Evolutionary conservation across 2,888 invertebrate genomes (phyloP).

Genomic region (Quadroppia sp.): DNA sequence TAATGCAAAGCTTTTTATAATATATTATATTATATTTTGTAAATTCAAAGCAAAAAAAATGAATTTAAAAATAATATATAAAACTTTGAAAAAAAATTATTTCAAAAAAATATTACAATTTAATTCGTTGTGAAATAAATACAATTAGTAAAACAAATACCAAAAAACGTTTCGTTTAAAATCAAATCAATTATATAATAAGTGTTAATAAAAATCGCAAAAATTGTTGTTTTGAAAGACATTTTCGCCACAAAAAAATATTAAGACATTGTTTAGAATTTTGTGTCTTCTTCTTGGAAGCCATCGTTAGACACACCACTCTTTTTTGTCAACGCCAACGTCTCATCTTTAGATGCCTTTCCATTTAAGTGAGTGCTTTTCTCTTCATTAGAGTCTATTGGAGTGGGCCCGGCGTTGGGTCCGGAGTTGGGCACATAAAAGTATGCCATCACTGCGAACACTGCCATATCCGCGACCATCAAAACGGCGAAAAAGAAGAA

Average conservation of each 20-base stretch:
- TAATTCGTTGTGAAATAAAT: too few species aligned
- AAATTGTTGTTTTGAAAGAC: neutral
- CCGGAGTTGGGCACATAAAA: constrained; percentile 60
- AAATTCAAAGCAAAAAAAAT: neutral
- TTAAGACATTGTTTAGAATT: neutral
- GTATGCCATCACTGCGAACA: constrained; percentile 74
- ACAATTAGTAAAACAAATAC: too few species aligned
- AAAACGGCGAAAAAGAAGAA: constrained; percentile 80
- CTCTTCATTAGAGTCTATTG: constrained; percentile 1
- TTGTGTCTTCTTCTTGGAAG: constrained; percentile 18
- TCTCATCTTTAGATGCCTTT: neutral
- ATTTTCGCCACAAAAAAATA: neutral
- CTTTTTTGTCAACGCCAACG: neutral
- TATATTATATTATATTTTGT: neutral
- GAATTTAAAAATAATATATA: neutral
- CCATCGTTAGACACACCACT: constrained; percentile 6
- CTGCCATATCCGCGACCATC: constrained; percentile 74
- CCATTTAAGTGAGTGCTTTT: neutral
- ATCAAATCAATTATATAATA: too few species aligned
- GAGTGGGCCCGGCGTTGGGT: neutral
- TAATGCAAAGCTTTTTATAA: neutral
- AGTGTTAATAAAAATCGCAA: neutral
- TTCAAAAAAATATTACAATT: too few species aligned
- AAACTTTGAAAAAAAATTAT: neutral
- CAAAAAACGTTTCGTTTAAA: too few species aligned